Evolutionary conservation across 2,113 vertebrate genomes (phyloP), one percentile per base, ranked within the genome.

Genomic region (Cochlearius cochlearius): DNA sequence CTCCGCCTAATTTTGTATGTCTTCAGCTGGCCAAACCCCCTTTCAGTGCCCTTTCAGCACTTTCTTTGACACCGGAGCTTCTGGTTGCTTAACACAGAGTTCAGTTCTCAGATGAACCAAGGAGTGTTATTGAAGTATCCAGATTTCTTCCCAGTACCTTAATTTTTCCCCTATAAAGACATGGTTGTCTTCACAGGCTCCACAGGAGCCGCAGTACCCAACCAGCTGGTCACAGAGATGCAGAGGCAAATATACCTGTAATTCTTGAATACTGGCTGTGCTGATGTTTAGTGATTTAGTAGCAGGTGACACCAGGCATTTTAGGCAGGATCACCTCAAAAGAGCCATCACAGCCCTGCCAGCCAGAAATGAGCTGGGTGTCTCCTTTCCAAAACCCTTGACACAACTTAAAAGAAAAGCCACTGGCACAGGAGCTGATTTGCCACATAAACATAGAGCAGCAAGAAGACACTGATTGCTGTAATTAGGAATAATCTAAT

Each of bases 351-450:
- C 82, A 92, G 81, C 77, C 18, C 38, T 90, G 52, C n/a, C 47
- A 90, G 47, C 69, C 71, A 9, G 1, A 86, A 92, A 66, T 22
- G 41, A 86, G 63, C 45, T 41, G 75, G 7, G 47, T 69, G 60
- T 92, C 64, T 73, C 50, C 45, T 92, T 95, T 88, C 88, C 86
- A 91, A 91, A 92, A 88, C 58, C 86, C 83, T 95, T 92, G 75
- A 77, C 60, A 62, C 9, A 30, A 84, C 30, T 88, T 92, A 32
- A 15, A 50, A 58, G 59, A 71, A 45, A 94, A 88, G 62, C 43
- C 17, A 29, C 22, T 76, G 83, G 30, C 41, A 30, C 0, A 0
- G 68, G 29, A 80, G 47, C 63, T 13, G 22, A 73, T 86, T 73
- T 64, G 41, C 69, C 36, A 27, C 41, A 26, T 62, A 80, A 92